Percentiles rank a stretch among this genome's conserved stretches.
These are phyloP conservation scores for Lasioglossum oenotherae DNA, from an alignment of 2,888 invertebrate species.

Conservation along the genomic window DNA sequence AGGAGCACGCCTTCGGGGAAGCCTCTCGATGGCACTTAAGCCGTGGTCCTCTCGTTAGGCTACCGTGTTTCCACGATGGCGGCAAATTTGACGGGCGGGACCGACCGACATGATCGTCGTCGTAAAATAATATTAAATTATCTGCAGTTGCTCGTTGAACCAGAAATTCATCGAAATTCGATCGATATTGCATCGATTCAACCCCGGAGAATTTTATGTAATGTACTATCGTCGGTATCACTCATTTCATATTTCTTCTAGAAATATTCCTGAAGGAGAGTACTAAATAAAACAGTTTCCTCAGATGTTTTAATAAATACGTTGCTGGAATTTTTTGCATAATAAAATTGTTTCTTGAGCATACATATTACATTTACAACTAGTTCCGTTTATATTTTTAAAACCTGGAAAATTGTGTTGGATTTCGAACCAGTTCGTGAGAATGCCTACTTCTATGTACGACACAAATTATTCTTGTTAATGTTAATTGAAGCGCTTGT, in stretches of 20 bases:
- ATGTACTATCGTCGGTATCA: background rate
- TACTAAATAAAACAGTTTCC: background rate
- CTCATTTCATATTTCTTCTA: background rate
- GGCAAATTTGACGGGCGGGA: conserved; percentile 23
- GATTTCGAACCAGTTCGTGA: no score
- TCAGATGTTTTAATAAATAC: background rate
- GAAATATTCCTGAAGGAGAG: background rate
- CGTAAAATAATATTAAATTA: background rate
- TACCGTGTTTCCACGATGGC: background rate
- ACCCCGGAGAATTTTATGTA: background rate
- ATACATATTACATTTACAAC: background rate
- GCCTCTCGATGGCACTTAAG: conserved; percentile 38
- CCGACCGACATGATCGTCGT: background rate
- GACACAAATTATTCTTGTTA: background rate
- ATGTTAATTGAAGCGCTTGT: background rate
- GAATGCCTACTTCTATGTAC: no score
- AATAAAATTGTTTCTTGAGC: background rate
- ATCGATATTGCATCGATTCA: background rate
- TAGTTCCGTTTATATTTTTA: background rate
- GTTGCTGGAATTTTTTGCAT: background rate
- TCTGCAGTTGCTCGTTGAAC: background rate
- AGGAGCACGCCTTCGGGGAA: conserved; percentile 31
- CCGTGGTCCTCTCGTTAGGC: conserved; percentile 9
- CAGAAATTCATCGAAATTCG: background rate
- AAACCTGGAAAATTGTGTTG: background rate